A percentile compares a stretch with the other conserved stretches of the same genome.
phyloP scores from a whole-genome alignment of 1,140 invertebrate species.

The Tenebrio molitor region DNA sequence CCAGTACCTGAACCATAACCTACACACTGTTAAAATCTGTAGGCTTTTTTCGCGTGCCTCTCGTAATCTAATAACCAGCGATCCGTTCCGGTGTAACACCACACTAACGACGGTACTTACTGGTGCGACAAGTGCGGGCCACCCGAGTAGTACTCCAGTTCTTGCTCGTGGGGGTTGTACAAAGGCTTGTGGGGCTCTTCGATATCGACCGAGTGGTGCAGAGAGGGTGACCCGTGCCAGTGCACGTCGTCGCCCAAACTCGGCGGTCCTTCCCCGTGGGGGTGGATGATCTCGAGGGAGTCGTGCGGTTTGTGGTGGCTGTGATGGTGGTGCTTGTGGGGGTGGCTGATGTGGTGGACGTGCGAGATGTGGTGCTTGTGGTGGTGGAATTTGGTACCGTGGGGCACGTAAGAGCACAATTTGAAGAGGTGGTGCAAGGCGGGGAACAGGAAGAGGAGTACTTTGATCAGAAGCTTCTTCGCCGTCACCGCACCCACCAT shows the following conservation, averaged over 20 bases:
- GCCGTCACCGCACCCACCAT: constrained; percentile 82
- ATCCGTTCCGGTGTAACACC: not conserved
- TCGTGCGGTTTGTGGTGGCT: constrained; percentile 65
- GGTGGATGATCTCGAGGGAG: constrained; percentile 61
- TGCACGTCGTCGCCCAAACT: not conserved
- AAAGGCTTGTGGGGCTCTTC: constrained; percentile 44
- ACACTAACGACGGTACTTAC: constrained; percentile 42
- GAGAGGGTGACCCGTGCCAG: constrained; percentile 32
- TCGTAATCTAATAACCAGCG: not conserved
- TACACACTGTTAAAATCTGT: too few relatives aligned
- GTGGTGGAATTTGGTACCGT: constrained; percentile 82
- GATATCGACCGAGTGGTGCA: constrained; percentile 45
- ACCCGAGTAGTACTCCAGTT: constrained; percentile 53
- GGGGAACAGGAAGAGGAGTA: constrained; percentile 85
- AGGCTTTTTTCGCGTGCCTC: too few relatives aligned
- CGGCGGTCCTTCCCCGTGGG: constrained; percentile 48
- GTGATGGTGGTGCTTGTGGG: constrained; percentile 60
- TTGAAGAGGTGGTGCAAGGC: constrained; percentile 86
- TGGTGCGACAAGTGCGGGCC: constrained; percentile 48
- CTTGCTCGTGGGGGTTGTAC: constrained; percentile 44
- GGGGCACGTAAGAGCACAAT: constrained; percentile 84
- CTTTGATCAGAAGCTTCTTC: constrained; percentile 85
- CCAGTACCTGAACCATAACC: not conserved
- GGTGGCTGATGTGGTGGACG: constrained; percentile 70
- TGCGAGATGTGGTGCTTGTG: constrained; percentile 81